Base-by-base conservation (phyloP, 2,113 vertebrate species). In the Silurus asotus region DNA sequence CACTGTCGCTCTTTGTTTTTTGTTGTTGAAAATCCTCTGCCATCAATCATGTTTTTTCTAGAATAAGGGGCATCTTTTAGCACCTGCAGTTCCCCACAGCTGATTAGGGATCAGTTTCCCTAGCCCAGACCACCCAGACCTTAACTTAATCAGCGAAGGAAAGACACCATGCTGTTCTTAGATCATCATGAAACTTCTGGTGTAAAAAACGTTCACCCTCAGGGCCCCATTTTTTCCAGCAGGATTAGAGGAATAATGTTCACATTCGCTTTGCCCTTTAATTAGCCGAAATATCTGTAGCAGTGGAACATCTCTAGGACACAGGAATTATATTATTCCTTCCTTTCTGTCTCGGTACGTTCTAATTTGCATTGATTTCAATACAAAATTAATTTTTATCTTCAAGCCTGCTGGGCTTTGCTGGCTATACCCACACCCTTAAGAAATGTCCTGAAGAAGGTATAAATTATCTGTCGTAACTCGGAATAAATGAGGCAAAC, bases 1-100 rank as follows among this genome's bases (percentile, higher is more conserved):
- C 88, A 56, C 79, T 78, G 8, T 78, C 56, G 61, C 86, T 84
- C 88, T 92, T 93, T 93, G 93, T 94, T 93, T 89, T 76, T 13
- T 89, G 84, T 84, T 86, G 76, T 72, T 88, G 88, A 92, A 93
- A 91, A 92, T 84, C 88, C 88, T 56, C 56, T 0, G 83, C 89
- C 81, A 90, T 92, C 62, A 86, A 28, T 69, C 70, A 64, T 25
- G 20, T 51, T 25, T 61, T 64, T 80, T 70, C 58, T 80, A 20
- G 45, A 8, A 37, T 23, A 49, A 20, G 28, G 19, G n/a, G 23
- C 11, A 58, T 84, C 75, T 67, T 13, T 37, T 70, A 78, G 62
- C 45, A 86, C 81, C 64, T 74, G 80, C 59, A 58, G 74, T n/a
- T 56, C 48, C 15, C 67, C 72, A 28, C 48, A n/a, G 58, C 28